Conservation (phyloP, 2,888 invertebrate species). For the Andrena bicolor region DNA sequence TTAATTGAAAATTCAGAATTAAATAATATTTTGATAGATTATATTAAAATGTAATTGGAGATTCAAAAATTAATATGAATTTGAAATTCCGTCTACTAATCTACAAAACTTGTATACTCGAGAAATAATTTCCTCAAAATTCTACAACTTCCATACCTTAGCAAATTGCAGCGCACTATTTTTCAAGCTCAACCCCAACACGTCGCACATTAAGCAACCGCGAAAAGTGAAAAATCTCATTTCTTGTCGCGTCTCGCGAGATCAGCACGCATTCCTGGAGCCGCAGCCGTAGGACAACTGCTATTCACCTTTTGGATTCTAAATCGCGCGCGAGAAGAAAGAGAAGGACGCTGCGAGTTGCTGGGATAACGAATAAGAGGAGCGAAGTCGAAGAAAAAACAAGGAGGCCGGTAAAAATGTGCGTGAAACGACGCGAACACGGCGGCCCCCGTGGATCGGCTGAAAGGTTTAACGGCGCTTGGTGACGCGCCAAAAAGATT, state of each 20-base stretch:
- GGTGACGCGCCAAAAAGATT: conserved; percentile 66
- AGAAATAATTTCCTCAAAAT: too few relatives aligned
- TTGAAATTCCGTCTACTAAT: too few relatives aligned
- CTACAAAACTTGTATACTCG: too few relatives aligned
- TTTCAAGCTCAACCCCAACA: too few relatives aligned
- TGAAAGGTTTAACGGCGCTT: conserved; percentile 63
- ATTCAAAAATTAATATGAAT: too few relatives aligned
- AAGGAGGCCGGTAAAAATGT: conserved; percentile 28
- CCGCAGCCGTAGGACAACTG: conserved; percentile 20
- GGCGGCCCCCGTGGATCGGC: conserved; percentile 37
- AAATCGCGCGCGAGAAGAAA: conserved; percentile 15
- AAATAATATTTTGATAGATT: too few relatives aligned
- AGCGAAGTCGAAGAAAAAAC: background rate
- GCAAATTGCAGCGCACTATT: too few relatives aligned
- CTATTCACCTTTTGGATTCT: conserved; percentile 33
- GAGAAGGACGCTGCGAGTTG: background rate
- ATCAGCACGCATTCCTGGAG: background rate
- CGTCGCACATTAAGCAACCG: too few relatives aligned
- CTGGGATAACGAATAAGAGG: conserved; percentile 2
- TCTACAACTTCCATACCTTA: too few relatives aligned
- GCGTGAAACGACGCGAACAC: conserved; percentile 39
- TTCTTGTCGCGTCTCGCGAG: background rate
- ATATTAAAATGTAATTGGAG: too few relatives aligned
- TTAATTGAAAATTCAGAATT: too few relatives aligned
- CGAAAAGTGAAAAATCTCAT: too few relatives aligned